Base-by-base conservation (phyloP, 1,140 invertebrate species). In the Protaetia brevitarsis region DNA sequence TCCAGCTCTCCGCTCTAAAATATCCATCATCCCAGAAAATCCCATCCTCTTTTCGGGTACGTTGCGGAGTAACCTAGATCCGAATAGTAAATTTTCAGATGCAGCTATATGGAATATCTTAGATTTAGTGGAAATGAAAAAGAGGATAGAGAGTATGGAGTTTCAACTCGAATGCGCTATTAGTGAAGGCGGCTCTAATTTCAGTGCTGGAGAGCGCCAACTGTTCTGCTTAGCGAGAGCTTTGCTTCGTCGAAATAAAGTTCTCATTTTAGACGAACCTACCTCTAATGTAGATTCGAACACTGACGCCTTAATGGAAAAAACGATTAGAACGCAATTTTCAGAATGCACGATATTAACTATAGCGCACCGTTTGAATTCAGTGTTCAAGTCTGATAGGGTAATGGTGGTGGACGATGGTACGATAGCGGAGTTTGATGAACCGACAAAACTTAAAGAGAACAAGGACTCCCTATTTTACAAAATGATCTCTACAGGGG, bases 361-460 rank as follows among this genome's bases (percentile, higher is more conserved):
- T 0, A 93, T 94, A 70, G 92, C 92, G 10, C 92, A 94, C 80
- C 81, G 92, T 30, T 78, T 94, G 7, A 87, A 92, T 71, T 93
- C 91, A 0, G 89, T 95, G 36, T 88, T 95, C 85, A 90, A 94
- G 73, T 89, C 85, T 68, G 88, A 89, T 72, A 82, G 84, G 64
- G 84, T 93, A 66, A 80, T 94, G 72, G 89, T 92, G 0, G 86
- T 93, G 83, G 86, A 89, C 73, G 83, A 82, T 11, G 86, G 86
- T 5, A 74, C 76, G 63, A 78, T 85, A 70, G 81, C 84, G 31
- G 88, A 94, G 79, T 92, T 88, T 76, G 90, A 89, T 69, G 83
- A 86, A 68, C 91, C 92, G 1, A 79, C 87, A 67, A 69, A 82
- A 1, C 75, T 94, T 62, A 74, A 91, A 56, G 80, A 87, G 72